Percentiles rank a stretch among this genome's conserved stretches.
Conservation (phyloP, 2,113 vertebrate species). For the Calypte anna region DNA sequence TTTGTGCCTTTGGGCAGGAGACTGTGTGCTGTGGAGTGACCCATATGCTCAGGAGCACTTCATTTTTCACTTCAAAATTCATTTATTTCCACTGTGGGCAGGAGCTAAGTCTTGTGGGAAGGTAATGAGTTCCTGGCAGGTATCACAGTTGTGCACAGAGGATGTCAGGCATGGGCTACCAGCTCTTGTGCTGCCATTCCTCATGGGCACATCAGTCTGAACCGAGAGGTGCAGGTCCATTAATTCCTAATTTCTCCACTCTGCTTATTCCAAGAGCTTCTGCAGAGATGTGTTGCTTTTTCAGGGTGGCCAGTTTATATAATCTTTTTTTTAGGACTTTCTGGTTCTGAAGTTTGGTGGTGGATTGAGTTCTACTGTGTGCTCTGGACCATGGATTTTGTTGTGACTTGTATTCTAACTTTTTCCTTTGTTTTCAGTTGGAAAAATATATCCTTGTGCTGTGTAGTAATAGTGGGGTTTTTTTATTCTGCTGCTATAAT, state of each 20-base stretch:
- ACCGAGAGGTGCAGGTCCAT: neutral
- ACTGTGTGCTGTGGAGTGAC: neutral
- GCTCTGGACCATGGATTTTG: neutral
- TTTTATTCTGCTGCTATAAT: neutral
- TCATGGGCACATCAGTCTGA: neutral
- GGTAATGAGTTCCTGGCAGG: neutral
- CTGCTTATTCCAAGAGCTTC: neutral
- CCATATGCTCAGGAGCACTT: neutral
- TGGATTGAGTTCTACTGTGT: neutral
- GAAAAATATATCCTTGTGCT: neutral
- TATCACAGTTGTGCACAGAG: neutral
- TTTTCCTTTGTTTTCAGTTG: neutral
- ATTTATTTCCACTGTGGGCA: conserved; percentile 31
- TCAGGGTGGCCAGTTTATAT: neutral
- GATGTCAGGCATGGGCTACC: neutral
- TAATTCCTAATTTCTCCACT: neutral
- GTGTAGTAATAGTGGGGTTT: neutral
- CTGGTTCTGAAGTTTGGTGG: neutral
- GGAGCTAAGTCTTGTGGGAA: neutral
- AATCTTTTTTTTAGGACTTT: neutral
- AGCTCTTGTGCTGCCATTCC: neutral
- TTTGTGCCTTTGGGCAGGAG: neutral
- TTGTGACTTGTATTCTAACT: neutral
- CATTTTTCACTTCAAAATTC: conserved; percentile 8
- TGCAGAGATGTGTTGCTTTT: neutral